Percentiles rank a stretch among this genome's conserved stretches.
These are phyloP conservation scores for Hydrozoanthus gracilis DNA, from an alignment of 92 coral and sea anemone genomes.

Conservation along the genomic window DNA sequence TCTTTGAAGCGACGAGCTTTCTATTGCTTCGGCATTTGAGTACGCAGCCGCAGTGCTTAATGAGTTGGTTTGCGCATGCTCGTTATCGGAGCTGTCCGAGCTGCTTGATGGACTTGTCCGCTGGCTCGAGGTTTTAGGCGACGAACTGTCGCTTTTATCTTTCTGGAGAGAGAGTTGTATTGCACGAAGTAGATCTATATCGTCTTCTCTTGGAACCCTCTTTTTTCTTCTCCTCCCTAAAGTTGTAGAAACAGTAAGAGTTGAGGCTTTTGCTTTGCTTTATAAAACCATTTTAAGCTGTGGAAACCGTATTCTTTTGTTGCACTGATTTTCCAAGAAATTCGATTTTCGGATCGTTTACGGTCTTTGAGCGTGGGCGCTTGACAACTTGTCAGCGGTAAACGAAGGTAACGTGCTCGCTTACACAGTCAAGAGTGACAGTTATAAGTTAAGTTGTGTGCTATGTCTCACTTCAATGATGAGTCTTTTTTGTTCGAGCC, in stretches of 20 bases:
- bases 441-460: neutral
- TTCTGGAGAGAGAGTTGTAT: constrained; percentile 76
- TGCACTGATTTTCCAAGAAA: too few species aligned
- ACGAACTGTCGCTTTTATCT: constrained; percentile 51
- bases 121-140: constrained; percentile 41
- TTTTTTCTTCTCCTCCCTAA: constrained; percentile 52
- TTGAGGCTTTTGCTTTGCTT: neutral
- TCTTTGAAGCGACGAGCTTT: constrained; percentile 80
- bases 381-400: too few species aligned
- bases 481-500: too few species aligned
- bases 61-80: constrained; percentile 56
- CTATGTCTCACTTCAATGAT: too few species aligned
- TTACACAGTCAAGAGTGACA: too few species aligned
- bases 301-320: too few species aligned
- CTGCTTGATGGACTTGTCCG: constrained; percentile 75
- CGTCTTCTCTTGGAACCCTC: constrained; percentile 57
- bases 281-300: too few species aligned
- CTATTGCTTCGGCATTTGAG: constrained; percentile 55
- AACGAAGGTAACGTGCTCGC: too few species aligned
- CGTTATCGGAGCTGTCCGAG: constrained; percentile 67
- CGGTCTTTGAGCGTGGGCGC: too few species aligned
- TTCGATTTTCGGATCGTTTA: too few species aligned
- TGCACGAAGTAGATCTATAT: constrained; percentile 78
- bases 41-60: constrained; percentile 34
- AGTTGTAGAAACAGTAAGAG: neutral